Evolutionary conservation across 2,797 vertebrate genomes (phyloP).

Genomic region (Oryzias sinensis): DNA sequence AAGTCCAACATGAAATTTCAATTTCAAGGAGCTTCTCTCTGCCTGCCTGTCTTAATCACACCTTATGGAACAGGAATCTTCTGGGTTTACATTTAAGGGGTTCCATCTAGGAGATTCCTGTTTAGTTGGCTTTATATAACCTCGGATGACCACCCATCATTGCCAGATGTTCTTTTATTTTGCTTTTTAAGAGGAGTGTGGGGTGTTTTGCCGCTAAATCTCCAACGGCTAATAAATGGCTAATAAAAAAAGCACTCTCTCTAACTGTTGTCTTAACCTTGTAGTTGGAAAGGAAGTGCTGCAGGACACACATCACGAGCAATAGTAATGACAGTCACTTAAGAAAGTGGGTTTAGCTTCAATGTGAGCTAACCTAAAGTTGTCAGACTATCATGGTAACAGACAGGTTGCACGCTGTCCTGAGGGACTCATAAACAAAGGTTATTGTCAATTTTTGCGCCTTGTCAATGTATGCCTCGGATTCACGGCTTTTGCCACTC

Average conservation of each 20-base stretch:
- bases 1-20: conserved; percentile 67
- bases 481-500: conserved; percentile 33
- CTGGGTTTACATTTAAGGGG: conserved; percentile 49
- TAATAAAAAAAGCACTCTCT: conserved; percentile 67
- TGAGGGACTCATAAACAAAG: conserved; percentile 12
- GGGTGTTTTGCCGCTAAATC: conserved; percentile 56
- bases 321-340: conserved; percentile 28
- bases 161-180: conserved; percentile 74
- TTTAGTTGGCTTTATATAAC: conserved; percentile 67
- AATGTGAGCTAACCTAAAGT: background rate
- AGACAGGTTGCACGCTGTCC: background rate
- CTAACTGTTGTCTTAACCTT: conserved; percentile 74
- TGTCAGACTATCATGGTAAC: background rate
- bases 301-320: conserved; percentile 23
- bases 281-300: conserved; percentile 54
- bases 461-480: conserved; percentile 10
- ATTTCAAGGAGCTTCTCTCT: conserved; percentile 71
- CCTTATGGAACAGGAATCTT: conserved; percentile 51
- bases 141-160: conserved; percentile 63
- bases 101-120: conserved; percentile 46
- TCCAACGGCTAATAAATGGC: conserved; percentile 60
- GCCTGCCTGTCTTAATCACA: conserved; percentile 50
- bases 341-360: too few relatives aligned
- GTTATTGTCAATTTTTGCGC: conserved; percentile 6
- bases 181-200: conserved; percentile 58